Percentiles rank a stretch among this genome's conserved stretches.
phyloP scores from a whole-genome alignment of 1,140 invertebrate genomes.

The Eumaeus atala region DNA sequence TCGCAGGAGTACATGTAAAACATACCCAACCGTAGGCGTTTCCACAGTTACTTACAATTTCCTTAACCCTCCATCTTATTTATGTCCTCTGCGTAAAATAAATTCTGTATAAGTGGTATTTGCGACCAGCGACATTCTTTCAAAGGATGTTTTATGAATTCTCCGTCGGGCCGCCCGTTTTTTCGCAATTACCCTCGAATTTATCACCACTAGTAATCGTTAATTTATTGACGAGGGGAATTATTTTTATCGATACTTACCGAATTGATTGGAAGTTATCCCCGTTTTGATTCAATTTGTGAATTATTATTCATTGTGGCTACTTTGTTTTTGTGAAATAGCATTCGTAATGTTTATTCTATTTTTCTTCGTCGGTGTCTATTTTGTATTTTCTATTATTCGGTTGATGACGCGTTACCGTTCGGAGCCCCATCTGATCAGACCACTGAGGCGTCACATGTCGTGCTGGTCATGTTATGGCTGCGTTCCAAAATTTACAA shows the following conservation, averaged over 20 bases:
- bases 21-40: conserved; percentile 7
- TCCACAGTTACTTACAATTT: conserved; percentile 22
- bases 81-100: conserved; percentile 19
- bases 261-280: neutral
- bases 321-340: too few relatives aligned
- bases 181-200: conserved; percentile 3
- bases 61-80: conserved; percentile 20
- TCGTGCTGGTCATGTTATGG: too few relatives aligned
- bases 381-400: too few relatives aligned
- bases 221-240: conserved; percentile 1
- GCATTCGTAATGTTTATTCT: too few relatives aligned
- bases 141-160: conserved; percentile 15
- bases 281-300: neutral
- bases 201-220: conserved; percentile 5
- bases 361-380: too few relatives aligned
- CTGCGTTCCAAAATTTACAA: too few relatives aligned
- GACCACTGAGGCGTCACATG: too few relatives aligned
- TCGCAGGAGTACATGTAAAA: neutral
- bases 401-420: too few relatives aligned
- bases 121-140: conserved; percentile 9
- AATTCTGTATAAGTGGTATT: conserved; percentile 21
- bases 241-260: conserved; percentile 4
- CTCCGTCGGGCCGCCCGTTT: conserved; percentile 6
- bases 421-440: too few relatives aligned
- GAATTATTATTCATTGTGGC: neutral